phyloP scores from a whole-genome alignment of 2,113 vertebrate species.

The Aldabrachelys gigantea region DNA sequence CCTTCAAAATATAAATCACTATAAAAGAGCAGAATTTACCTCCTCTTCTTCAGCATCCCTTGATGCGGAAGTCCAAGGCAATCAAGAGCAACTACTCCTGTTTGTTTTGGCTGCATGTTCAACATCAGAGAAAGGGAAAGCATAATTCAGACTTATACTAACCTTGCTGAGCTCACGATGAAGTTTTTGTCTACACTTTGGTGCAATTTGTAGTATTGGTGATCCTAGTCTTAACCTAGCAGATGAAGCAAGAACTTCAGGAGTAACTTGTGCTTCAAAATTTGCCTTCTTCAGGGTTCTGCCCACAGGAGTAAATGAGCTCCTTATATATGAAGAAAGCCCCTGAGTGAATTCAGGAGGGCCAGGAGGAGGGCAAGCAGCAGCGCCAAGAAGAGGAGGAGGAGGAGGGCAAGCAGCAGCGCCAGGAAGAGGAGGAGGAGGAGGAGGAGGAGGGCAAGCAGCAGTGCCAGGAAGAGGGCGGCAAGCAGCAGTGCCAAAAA shows the following conservation, averaged over 20 bases:
- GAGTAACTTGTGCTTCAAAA: not conserved
- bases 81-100: not conserved
- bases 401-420: not conserved
- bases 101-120: not conserved
- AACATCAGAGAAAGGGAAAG: not conserved
- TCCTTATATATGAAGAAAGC: not conserved
- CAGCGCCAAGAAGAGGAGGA: not conserved
- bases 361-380: rapidly evolving
- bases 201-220: rapidly evolving
- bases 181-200: rapidly evolving
- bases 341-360: not conserved
- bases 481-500: too few relatives aligned
- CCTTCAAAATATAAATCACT: not conserved
- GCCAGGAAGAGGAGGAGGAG: not conserved
- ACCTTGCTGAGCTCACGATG: rapidly evolving
- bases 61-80: not conserved
- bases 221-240: rapidly evolving
- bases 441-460: too few relatives aligned
- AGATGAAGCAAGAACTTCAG: not conserved
- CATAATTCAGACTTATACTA: not conserved
- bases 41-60: not conserved
- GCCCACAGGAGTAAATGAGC: rapidly evolving
- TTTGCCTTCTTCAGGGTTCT: not conserved
- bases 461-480: too few relatives aligned
- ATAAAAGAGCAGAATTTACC: not conserved